These are phyloP conservation scores for Meriones unguiculatus DNA, from an alignment of 2,113 vertebrate genomes.

Conservation along the genomic window DNA sequence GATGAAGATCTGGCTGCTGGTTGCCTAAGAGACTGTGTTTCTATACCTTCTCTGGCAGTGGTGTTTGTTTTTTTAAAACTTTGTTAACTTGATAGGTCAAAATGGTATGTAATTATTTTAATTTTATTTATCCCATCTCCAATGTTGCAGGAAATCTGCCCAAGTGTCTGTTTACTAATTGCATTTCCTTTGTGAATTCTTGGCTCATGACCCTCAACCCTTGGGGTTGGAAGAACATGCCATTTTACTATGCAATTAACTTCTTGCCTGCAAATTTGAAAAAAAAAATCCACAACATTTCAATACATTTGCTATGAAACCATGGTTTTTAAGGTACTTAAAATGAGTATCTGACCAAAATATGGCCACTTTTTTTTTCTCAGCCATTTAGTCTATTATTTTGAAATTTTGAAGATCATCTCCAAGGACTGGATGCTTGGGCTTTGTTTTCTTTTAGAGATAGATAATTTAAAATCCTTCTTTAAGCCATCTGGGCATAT, in stretches of 20 bases:
- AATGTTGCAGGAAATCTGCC: constrained; percentile 56
- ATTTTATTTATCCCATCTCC: constrained; percentile 71
- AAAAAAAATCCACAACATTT: background rate
- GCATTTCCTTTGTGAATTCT: constrained; percentile 68
- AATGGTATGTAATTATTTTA: constrained; percentile 75
- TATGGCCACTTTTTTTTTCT: background rate
- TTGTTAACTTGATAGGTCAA: constrained; percentile 74
- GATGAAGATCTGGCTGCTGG: background rate
- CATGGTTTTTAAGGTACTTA: background rate
- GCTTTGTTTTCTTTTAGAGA: background rate
- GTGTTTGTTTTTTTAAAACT: constrained; percentile 73
- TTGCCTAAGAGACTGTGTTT: background rate
- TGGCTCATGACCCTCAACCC: background rate
- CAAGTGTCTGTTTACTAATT: constrained; percentile 75
- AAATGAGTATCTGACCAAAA: background rate
- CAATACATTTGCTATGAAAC: background rate
- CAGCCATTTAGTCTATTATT: background rate
- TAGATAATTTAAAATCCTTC: background rate
- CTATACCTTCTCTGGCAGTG: background rate
- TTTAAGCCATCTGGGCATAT: background rate
- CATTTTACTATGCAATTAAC: constrained; percentile 3
- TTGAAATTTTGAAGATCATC: background rate
- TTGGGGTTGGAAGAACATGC: background rate
- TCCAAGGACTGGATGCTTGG: background rate
- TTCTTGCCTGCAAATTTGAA: background rate